Base-by-base conservation (phyloP, 92 coral and sea anemone species). In the Epizoanthus fatuus region DNA sequence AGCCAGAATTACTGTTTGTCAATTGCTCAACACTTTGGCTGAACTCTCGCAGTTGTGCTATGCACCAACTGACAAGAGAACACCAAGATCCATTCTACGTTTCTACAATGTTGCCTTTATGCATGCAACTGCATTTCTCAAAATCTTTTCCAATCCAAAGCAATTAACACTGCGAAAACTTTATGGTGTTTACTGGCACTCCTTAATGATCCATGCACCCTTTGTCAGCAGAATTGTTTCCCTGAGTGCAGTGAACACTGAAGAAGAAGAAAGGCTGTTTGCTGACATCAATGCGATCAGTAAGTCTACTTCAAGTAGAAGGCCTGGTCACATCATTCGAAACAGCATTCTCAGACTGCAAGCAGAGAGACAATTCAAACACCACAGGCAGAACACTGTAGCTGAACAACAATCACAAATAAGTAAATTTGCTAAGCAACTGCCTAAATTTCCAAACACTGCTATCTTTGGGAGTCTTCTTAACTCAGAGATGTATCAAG, bases 121-220 rank as follows among this genome's bases (percentile, higher is more conserved):
- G 20, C 86, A 82, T 22, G 79, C 65, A 37, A 47, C 69, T 70
- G 63, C 66, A 67, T 22, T 70, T 42, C 40, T 54, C 32, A 72
- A 76, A 56, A 12, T 55, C 10, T 65, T 64, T 65, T 52, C 52
- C 16, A 63, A 52, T 29, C 22, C 75, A 7, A 70, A 70, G 11
- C 44, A 19, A 10, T 66, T 90, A 72, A 79, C 93, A 57, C 64
- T 80, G 1, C 67, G 87, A 17, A 90, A 90, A 74, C 29, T 90
- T 65, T 90, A 80, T 71, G 93, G 93, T 15, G 70, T 78, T 44
- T 84, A 87, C 72, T 81, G 84, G 81, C 91, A 87, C 64, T 52
- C 66, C 74, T 53, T 87, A 15, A 68, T 73, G 13, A 51, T 37
- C 51, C 91, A 81, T 79, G 91, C 53, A 81, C 67, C 55, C 12